Conservation (phyloP, 2,113 vertebrate species). For the Butastur rufipennis region DNA sequence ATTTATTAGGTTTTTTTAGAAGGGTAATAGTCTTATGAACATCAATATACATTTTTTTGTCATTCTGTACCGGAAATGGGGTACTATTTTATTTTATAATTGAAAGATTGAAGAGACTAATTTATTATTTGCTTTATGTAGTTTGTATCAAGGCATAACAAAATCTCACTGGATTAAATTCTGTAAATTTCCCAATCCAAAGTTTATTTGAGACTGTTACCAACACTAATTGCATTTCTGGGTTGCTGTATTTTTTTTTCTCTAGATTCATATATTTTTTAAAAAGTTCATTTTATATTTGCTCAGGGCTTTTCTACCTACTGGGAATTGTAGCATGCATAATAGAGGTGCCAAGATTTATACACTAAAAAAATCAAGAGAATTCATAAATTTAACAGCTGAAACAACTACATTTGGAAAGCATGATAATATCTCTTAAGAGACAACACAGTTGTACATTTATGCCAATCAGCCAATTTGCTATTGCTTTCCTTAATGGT, state of each 20-base stretch:
- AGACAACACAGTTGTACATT: conserved; percentile 31
- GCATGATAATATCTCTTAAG: conserved; percentile 41
- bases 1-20: background rate
- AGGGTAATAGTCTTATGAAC: conserved; percentile 26
- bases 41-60: conserved; percentile 13
- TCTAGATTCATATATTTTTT: conserved; percentile 50
- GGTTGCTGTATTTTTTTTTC: background rate
- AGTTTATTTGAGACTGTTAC: conserved; percentile 57
- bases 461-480: conserved; percentile 63
- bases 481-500: conserved; percentile 47
- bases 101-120: conserved; percentile 36
- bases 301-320: conserved; percentile 52
- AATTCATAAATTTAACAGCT: conserved; percentile 47
- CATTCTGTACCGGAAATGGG: background rate
- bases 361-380: conserved; percentile 17
- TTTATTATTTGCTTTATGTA: conserved; percentile 63
- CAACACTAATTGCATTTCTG: conserved; percentile 54
- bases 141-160: conserved; percentile 60
- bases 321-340: conserved; percentile 48
- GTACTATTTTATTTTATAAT: conserved; percentile 7
- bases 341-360: conserved; percentile 59
- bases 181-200: conserved; percentile 57
- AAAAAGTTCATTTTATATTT: conserved; percentile 65
- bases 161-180: conserved; percentile 64
- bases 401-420: conserved; percentile 54